Evolutionary conservation across 2,888 invertebrate species (phyloP).

Genomic region (Drosophila anomalata): DNA sequence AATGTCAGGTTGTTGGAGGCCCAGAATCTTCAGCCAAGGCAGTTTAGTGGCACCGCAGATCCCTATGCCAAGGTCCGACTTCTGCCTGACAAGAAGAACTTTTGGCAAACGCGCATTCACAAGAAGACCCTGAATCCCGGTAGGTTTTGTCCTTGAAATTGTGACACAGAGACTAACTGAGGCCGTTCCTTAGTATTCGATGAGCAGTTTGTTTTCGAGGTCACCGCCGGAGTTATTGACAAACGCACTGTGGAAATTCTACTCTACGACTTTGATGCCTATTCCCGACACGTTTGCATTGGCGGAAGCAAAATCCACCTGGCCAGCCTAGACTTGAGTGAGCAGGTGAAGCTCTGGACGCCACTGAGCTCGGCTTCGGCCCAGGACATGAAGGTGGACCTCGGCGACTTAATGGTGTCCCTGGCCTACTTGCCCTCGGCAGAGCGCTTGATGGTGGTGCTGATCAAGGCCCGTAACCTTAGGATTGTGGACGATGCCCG

Average conservation of each 20-base stretch:
- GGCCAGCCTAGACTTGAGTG: constrained; percentile 85
- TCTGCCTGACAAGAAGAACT: constrained; percentile 86
- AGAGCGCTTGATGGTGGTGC: constrained; percentile 94
- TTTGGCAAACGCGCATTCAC: constrained; percentile 87
- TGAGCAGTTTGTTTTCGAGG: constrained; percentile 89
- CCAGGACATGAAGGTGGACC: constrained; percentile 88
- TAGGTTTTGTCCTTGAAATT: constrained; percentile 66
- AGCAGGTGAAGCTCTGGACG: constrained; percentile 86
- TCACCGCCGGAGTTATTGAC: constrained; percentile 85
- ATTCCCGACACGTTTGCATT: constrained; percentile 87
- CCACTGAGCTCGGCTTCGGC: constrained; percentile 85
- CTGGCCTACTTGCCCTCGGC: constrained; percentile 96
- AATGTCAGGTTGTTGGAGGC: constrained; percentile 88
- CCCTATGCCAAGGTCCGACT: constrained; percentile 88
- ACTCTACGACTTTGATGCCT: constrained; percentile 88
- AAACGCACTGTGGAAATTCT: constrained; percentile 86
- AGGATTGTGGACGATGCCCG: constrained; percentile 96
- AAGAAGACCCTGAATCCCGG: constrained; percentile 88
- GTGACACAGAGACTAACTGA: not conserved
- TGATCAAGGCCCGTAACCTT: constrained; percentile 95
- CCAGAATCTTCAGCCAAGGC: constrained; percentile 85
- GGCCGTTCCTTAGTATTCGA: constrained; percentile 85
- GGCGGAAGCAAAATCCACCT: constrained; percentile 87
- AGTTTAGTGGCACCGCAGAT: constrained; percentile 87
- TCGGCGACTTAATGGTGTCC: constrained; percentile 96